A percentile compares a stretch with the other conserved stretches of the same genome.
These are phyloP conservation scores for Charaxes varanes DNA, from an alignment of 1,140 invertebrate species.

Conservation along the genomic window DNA sequence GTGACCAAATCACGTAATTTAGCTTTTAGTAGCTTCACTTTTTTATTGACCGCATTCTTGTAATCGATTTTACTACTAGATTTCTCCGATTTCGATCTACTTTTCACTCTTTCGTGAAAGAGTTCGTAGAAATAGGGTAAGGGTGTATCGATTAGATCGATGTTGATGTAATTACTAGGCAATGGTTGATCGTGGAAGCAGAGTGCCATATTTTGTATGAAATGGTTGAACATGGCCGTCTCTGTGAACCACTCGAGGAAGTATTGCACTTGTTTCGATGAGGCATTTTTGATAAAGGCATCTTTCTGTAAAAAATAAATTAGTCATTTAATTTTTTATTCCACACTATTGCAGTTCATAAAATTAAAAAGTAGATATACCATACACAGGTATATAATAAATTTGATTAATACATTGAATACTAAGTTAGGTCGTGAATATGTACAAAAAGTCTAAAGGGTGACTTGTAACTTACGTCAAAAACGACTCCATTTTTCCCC, in stretches of 20 bases:
- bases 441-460: background rate
- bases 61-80: slow-evolving; percentile 42
- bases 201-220: slow-evolving; percentile 53
- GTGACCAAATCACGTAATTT: slow-evolving; percentile 66
- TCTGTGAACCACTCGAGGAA: slow-evolving; percentile 90
- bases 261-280: slow-evolving; percentile 78
- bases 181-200: slow-evolving; percentile 16
- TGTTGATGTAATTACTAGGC: slow-evolving; percentile 16
- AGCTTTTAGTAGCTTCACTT: slow-evolving; percentile 58
- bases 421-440: no score
- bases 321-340: no score
- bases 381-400: no score
- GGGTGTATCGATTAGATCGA: slow-evolving; percentile 42
- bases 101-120: slow-evolving; percentile 56
- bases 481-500: slow-evolving; percentile 47
- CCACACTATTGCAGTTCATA: no score
- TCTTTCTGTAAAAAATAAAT: slow-evolving; percentile 76
- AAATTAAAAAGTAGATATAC: no score
- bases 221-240: slow-evolving; percentile 84
- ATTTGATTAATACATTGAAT: no score
- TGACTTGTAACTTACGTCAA: slow-evolving; percentile 48
- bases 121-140: slow-evolving; percentile 60
- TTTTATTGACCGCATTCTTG: slow-evolving; percentile 61
- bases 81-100: slow-evolving; percentile 26
- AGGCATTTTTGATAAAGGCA: slow-evolving; percentile 75